Evolutionary conservation across 2,797 vertebrate species (phyloP), one percentile per base, ranked within the genome.

Genomic region (Euthynnus affinis): DNA sequence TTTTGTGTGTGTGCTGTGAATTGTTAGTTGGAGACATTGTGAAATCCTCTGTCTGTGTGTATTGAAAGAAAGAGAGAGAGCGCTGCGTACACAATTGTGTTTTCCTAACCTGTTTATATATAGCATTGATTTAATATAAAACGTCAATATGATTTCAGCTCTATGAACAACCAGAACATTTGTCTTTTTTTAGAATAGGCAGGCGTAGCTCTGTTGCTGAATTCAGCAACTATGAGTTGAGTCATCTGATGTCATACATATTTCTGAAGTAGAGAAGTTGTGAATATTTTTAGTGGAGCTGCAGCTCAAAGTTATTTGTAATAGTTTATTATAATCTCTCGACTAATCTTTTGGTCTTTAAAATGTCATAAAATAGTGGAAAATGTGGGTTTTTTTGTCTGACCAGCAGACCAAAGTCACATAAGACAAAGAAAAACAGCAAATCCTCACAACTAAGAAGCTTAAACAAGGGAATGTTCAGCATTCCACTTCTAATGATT

Each of bases 21-120:
- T 44, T 40, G 52, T 76, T 62, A 46, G 40, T 66, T 20, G n/a
- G 32, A 77, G 42, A n/a, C 25, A 1, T 40, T 71, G 52, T 83
- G 52, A 63, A 74, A 75, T 61, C 52, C 23, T 40, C 51, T 53
- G 25, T 12, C 17, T 52, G 22, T n/a, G 34, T 59, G 61, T 75
- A 6, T 40, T 9, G 1, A n/a, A n/a, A n/a, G n/a, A n/a, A n/a
- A n/a, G n/a, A n/a, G n/a, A 70, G 14, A 37, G n/a, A 56, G 32
- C 29, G 5, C n/a, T 2, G 29, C 6, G 0, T 9, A n/a, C 1
- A 1, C 29, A 17, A 49, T 63, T 57, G 18, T 13, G 14, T 69
- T 71, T 68, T 42, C 22, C 20, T 63, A 51, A 52, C 15, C 8
- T 0, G 7, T 51, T 77, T 61, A 76, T 53, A 48, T 20, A 17